Conservation (phyloP, 2,888 invertebrate genomes). For the Leptura quadrifasciata region DNA sequence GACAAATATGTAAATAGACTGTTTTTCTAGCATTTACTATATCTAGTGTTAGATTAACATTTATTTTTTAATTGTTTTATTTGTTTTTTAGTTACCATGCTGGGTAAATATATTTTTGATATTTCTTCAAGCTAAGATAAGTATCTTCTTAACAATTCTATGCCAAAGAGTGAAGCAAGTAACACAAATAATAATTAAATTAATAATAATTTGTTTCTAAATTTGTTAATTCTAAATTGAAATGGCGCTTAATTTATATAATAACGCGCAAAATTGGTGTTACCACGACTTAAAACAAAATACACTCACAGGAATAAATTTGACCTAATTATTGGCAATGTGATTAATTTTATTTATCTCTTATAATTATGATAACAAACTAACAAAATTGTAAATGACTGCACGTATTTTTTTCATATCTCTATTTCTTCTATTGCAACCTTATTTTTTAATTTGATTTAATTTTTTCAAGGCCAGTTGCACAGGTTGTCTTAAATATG, state of each 20-base stretch:
- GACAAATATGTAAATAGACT: background rate
- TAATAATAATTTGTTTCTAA: conserved; percentile 22
- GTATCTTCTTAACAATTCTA: conserved; percentile 44
- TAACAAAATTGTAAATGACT: conserved; percentile 13
- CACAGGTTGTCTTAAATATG: no score
- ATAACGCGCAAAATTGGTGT: background rate
- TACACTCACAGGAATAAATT: background rate
- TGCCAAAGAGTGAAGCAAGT: conserved; percentile 39
- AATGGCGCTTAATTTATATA: conserved; percentile 4
- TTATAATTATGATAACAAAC: conserved; percentile 8
- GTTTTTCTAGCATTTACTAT: conserved; percentile 21
- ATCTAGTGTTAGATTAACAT: conserved; percentile 30
- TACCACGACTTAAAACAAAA: background rate
- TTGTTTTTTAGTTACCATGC: conserved; percentile 60
- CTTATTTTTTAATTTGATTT: background rate
- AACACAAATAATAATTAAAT: conserved; percentile 37
- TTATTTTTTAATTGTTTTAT: conserved; percentile 52
- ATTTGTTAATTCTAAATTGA: background rate
- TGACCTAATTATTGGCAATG: background rate
- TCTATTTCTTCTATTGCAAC: background rate
- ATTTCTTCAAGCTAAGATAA: conserved; percentile 54
- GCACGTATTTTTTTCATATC: conserved; percentile 8
- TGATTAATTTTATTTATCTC: background rate
- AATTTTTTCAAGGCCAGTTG: no score
- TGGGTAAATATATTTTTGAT: conserved; percentile 61